phyloP scores from a whole-genome alignment of 2,888 invertebrate species.

The Eristalinus sepulchralis region DNA sequence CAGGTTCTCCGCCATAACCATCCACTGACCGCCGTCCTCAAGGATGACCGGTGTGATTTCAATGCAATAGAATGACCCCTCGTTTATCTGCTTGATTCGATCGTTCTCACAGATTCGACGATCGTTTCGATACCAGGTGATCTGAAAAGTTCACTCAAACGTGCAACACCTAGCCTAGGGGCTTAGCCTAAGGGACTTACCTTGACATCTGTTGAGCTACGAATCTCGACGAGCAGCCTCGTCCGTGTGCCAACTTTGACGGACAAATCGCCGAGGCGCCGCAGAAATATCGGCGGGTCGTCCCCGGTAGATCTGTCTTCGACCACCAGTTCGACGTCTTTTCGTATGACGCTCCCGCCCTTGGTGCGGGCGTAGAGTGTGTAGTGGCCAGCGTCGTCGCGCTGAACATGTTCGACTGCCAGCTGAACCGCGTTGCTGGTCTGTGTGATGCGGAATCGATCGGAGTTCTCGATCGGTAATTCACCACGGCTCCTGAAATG shows the following conservation, averaged over 20 bases:
- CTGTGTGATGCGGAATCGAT: constrained; percentile 84
- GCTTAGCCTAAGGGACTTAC: constrained; percentile 81
- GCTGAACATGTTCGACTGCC: constrained; percentile 88
- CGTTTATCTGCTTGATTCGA: constrained; percentile 88
- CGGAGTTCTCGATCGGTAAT: constrained; percentile 84
- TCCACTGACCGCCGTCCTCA: constrained; percentile 93
- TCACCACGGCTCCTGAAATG: constrained; percentile 82
- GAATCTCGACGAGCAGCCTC: constrained; percentile 91
- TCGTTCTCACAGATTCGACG: constrained; percentile 88
- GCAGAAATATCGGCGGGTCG: constrained; percentile 90
- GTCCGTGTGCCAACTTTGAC: constrained; percentile 95
- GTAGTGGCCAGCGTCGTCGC: constrained; percentile 89
- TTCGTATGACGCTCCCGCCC: constrained; percentile 82
- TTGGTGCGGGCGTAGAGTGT: constrained; percentile 85
- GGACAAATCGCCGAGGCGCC: constrained; percentile 91
- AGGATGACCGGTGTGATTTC: constrained; percentile 91
- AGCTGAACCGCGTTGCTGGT: constrained; percentile 86
- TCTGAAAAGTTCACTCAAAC: constrained; percentile 81
- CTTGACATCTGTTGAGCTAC: constrained; percentile 89
- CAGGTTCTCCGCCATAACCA: constrained; percentile 89
- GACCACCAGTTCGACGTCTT: constrained; percentile 83
- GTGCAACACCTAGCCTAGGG: constrained; percentile 30
- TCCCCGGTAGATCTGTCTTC: constrained; percentile 85
- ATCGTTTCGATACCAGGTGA: constrained; percentile 94
- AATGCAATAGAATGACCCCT: constrained; percentile 92